A percentile compares a stretch with the other conserved stretches of the same genome.
Conservation (phyloP, 2,888 invertebrate species). For the Mesodorylaimus sp. region DNA sequence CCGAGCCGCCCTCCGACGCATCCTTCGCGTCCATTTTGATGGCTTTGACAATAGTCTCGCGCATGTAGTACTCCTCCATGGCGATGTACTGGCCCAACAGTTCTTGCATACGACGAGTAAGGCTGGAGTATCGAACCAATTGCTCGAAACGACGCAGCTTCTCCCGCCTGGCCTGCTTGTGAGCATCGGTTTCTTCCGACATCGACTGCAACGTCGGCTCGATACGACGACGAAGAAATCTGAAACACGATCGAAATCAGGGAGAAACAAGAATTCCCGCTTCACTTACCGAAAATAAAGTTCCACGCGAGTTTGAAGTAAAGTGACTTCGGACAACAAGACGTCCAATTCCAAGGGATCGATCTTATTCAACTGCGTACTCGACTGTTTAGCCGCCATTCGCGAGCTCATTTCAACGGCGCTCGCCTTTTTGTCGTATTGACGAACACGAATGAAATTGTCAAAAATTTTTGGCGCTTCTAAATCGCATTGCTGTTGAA, state of each 20-base stretch:
- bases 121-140: constrained; percentile 47
- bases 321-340: constrained; percentile 67
- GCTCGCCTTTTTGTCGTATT: constrained; percentile 44
- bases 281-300: constrained; percentile 71
- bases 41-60: constrained; percentile 81
- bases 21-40: constrained; percentile 54
- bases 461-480: constrained; percentile 44
- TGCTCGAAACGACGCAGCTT: constrained; percentile 38
- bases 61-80: constrained; percentile 81
- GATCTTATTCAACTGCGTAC: constrained; percentile 17
- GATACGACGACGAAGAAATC: background rate
- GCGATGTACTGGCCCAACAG: constrained; percentile 64
- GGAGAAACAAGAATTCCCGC: constrained; percentile 41
- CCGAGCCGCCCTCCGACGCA: background rate
- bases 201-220: background rate
- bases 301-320: constrained; percentile 72
- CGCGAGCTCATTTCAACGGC: too few species aligned
- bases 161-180: background rate
- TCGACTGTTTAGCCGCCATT: too few species aligned
- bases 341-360: constrained; percentile 71
- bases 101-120: constrained; percentile 37
- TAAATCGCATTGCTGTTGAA: constrained; percentile 51
- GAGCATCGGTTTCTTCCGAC: background rate
- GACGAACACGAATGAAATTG: constrained; percentile 53
- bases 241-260: background rate